Base-by-base conservation (phyloP, 2,888 invertebrate species). In the Cerastis rubricosa region DNA sequence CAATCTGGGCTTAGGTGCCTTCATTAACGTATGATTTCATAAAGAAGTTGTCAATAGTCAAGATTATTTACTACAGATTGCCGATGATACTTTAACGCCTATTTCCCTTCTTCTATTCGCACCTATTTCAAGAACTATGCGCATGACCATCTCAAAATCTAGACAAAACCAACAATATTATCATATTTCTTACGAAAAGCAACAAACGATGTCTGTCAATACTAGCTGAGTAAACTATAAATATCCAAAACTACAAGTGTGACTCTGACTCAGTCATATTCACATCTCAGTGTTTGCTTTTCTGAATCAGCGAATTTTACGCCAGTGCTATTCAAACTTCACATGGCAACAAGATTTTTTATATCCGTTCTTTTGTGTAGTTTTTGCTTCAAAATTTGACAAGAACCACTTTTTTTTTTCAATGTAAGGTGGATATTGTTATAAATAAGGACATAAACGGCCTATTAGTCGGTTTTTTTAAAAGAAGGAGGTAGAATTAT, bases 231-330 rank as follows among this genome's bases (percentile, higher is more conserved):
- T 51, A 65, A 69, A 69, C 64, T 59, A 76, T 19, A 68, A 75
- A 82, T 51, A 74, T 25, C 17, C 19, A 49, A 68, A 59, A 57
- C 49, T 64, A 64, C 22, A 43, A 49, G n/a, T 43, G 19, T 64
- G 64, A 25, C n/a, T 29, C 59, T 43, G n/a, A 43, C 40, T 2
- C 81, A 57, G 63, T 64, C 49, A 49, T 29, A 29, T 25, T 64
- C 54, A n/a, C n/a, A 74, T 45, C 80, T 49, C 29, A 47, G 74
- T 74, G 49, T 76, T 68, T 57, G 51, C 14, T 40, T 65, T 76
- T 45, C 25, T 83, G 59, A 76, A 76, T 78, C 75, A 66, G 78
- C 81, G 35, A 45, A 66, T 61, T 75, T 81, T 75, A 61, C 66
- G 75, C 59, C 51, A 61, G 45, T 47, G 51, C 51, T 66, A 51